A percentile compares a stretch with the other conserved stretches of the same genome.
phyloP scores from a whole-genome alignment of 2,113 vertebrate species.

The Mus spicilegus region DNA sequence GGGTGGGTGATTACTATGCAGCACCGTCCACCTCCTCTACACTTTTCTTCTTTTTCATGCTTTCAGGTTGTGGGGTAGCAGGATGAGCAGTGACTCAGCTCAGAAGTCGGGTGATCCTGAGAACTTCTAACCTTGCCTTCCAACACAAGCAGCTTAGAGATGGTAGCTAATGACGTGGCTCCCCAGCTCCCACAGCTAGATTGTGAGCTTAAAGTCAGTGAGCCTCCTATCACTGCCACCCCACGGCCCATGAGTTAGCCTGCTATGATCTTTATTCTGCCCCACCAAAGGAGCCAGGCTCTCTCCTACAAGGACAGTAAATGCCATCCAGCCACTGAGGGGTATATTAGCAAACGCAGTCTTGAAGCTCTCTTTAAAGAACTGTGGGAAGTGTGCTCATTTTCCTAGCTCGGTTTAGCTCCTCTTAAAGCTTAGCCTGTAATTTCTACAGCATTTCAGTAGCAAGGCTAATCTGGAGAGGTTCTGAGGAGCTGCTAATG shows the following conservation, averaged over 20 bases:
- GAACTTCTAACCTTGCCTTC: not conserved
- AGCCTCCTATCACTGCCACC: not conserved
- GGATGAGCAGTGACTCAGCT: not conserved
- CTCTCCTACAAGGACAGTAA: not conserved
- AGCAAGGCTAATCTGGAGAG: not conserved
- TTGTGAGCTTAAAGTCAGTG: not conserved
- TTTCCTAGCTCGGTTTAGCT: not conserved
- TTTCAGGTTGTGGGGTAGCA: not conserved
- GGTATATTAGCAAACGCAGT: not conserved
- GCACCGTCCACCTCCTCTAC: rapidly evolving
- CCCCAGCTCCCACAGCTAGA: not conserved
- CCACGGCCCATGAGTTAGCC: not conserved
- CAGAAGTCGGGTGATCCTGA: not conserved
- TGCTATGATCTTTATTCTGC: not conserved
- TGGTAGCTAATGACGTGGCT: not conserved
- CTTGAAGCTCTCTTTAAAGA: not conserved
- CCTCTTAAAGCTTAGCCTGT: not conserved
- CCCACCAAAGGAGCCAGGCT: not conserved
- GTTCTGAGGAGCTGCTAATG: not conserved
- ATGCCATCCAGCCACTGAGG: not conserved
- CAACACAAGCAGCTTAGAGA: not conserved
- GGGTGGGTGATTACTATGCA: not conserved
- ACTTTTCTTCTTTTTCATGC: not conserved
- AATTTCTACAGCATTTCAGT: not conserved
- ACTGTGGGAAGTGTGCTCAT: not conserved